These are phyloP conservation scores for Cossypha heuglini DNA, from an alignment of 2,797 vertebrate genomes.

Conservation along the genomic window DNA sequence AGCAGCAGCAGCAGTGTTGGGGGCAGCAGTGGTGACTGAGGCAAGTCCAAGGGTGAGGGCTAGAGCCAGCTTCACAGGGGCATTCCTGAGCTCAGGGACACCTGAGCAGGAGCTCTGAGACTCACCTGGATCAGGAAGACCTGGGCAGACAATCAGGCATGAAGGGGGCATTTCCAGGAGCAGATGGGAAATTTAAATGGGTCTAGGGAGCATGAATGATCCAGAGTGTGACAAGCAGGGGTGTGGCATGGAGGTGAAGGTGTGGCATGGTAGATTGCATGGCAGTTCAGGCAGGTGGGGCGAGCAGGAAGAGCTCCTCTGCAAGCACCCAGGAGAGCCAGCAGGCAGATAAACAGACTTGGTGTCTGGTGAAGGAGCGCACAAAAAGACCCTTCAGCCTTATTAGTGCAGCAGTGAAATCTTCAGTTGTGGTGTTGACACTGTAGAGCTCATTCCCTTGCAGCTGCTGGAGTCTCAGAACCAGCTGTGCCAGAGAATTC, in stretches of 20 bases:
- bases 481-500: fast-evolving
- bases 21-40: neutral
- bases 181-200: neutral
- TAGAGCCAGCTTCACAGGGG: fast-evolving
- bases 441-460: neutral
- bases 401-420: neutral
- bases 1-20: neutral
- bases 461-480: neutral
- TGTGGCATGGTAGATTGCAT: no score
- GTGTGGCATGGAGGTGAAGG: neutral
- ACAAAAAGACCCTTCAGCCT: neutral
- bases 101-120: neutral
- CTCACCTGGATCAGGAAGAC: no score
- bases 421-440: no score
- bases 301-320: fast-evolving
- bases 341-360: neutral
- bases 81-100: neutral
- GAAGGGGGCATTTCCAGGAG: neutral
- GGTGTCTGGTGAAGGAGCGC: neutral
- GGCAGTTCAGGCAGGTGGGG: no score
- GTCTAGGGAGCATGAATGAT: neutral
- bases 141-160: neutral
- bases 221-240: neutral
- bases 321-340: fast-evolving
- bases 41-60: neutral